Conservation (phyloP, 2,113 vertebrate species). For the Oncorhynchus mykiss region DNA sequence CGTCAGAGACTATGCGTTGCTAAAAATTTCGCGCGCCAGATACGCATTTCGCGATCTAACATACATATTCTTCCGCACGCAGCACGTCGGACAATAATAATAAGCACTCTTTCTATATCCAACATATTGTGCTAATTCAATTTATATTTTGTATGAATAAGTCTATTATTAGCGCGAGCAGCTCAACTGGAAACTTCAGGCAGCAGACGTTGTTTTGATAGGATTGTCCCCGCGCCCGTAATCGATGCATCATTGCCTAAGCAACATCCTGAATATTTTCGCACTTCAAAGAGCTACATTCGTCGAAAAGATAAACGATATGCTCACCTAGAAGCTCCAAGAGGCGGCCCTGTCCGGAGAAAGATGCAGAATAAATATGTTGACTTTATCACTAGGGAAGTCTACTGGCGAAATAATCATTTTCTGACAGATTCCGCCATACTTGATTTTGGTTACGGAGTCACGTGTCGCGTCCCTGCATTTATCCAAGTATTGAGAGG, state of each 20-base stretch:
- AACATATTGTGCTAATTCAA: not conserved
- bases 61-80: not conserved
- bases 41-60: not conserved
- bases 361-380: conserved; percentile 33
- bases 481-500: conserved; percentile 48
- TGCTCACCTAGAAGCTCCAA: conserved; percentile 55
- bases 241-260: not conserved
- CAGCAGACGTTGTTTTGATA: conserved; percentile 64
- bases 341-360: conserved; percentile 38
- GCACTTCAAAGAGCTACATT: not conserved
- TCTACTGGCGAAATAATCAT: conserved; percentile 47
- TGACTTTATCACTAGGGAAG: conserved; percentile 36
- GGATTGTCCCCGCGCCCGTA: conserved; percentile 34
- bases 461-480: conserved; percentile 70
- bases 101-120: not conserved
- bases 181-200: conserved; percentile 57
- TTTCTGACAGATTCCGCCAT: conserved; percentile 78
- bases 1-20: conserved; percentile 30
- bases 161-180: not conserved
- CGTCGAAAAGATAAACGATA: not conserved
- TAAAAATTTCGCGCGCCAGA: not conserved
- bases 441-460: conserved; percentile 73
- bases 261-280: not conserved
- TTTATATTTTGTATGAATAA: not conserved
- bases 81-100: not conserved